Evolutionary conservation across 1,140 invertebrate species (phyloP), one percentile per base, ranked within the genome.

Genomic region (Drosophila equinoxialis): DNA sequence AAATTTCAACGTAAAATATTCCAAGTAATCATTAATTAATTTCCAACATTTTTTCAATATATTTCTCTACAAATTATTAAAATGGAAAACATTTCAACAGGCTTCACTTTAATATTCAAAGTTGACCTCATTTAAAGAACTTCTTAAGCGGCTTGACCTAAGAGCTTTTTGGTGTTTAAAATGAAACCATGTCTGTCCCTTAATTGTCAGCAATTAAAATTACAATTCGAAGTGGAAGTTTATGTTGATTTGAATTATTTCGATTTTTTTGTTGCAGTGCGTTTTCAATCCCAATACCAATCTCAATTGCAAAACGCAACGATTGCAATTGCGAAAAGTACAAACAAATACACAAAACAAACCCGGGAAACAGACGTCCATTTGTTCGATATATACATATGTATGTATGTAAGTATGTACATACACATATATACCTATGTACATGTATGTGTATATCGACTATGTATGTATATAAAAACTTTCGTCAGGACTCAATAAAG

Each of bases 401-500:
- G 6, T 45, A 45, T 45, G 14, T 17, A 17, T 20, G 6, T 45
- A 23, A 1, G 2, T 37, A 37, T 37, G 35, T 37, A 37, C 17
- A 17, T 17, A 17, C 17, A 17, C 17, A 17, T 11, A 35, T 35
- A 35, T 35, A 35, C 8, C 6, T 7, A 45, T 45, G 6, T 45
- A 45, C 20, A 45, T 45, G 14, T 17, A 17, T 45, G 6, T 20
- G 14, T 20, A 17, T 20, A 7, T 26, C 23, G 23, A 26, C 23
- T 48, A 48, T 51, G 17, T 51, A 51, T 51, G 45, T 51, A 51
- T 65, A 68, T 67, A 72, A 72, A 81, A 86, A 79, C 54, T 68
- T 77, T 76, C 58, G 48, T 51, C 23, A 33, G 33, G 26, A 55
- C 79, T 30, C 76, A 82, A 87, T 83, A 85, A 85, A 82, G 39